These are phyloP conservation scores for Mustela nigripes DNA, from an alignment of 2,113 vertebrate species.

Conservation along the genomic window DNA sequence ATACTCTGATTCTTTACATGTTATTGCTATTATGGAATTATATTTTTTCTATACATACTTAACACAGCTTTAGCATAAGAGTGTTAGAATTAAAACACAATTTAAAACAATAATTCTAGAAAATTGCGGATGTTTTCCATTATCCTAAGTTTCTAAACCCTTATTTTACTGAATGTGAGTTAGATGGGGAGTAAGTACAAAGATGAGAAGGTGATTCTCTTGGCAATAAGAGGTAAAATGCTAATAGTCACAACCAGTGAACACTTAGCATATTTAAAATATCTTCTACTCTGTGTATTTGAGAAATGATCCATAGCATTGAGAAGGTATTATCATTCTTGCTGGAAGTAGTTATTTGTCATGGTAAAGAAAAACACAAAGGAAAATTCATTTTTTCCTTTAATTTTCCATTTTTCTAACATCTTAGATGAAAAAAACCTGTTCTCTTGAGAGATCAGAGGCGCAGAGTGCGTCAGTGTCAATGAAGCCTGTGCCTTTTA, in stretches of 20 bases:
- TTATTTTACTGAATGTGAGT: slow-evolving; percentile 40
- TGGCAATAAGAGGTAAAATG: slow-evolving; percentile 38
- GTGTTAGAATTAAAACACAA: slow-evolving; percentile 50
- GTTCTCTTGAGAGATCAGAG: slow-evolving; percentile 82
- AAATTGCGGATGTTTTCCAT: slow-evolving; percentile 45
- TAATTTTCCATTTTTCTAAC: slow-evolving; percentile 55
- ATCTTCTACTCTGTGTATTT: not conserved
- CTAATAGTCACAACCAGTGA: slow-evolving; percentile 26
- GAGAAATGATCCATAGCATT: not conserved
- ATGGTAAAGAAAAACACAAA: slow-evolving; percentile 60
- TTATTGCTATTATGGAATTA: slow-evolving; percentile 3
- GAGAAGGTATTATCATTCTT: not conserved
- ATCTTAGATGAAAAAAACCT: slow-evolving; percentile 69
- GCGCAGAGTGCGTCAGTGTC: slow-evolving; percentile 68
- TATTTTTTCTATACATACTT: slow-evolving; percentile 34
- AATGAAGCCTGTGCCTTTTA: slow-evolving; percentile 77
- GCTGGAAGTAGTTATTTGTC: slow-evolving; percentile 53
- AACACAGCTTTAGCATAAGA: slow-evolving; percentile 29
- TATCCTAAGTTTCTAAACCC: not conserved
- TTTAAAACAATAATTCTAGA: slow-evolving; percentile 28
- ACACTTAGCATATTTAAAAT: slow-evolving; percentile 48
- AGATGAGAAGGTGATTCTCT: not conserved
- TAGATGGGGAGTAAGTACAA: slow-evolving; percentile 25
- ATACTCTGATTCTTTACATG: slow-evolving; percentile 33
- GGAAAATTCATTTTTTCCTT: slow-evolving; percentile 16